These are phyloP conservation scores for Celastrina argiolus DNA, from an alignment of 2,888 invertebrate species.

Conservation along the genomic window DNA sequence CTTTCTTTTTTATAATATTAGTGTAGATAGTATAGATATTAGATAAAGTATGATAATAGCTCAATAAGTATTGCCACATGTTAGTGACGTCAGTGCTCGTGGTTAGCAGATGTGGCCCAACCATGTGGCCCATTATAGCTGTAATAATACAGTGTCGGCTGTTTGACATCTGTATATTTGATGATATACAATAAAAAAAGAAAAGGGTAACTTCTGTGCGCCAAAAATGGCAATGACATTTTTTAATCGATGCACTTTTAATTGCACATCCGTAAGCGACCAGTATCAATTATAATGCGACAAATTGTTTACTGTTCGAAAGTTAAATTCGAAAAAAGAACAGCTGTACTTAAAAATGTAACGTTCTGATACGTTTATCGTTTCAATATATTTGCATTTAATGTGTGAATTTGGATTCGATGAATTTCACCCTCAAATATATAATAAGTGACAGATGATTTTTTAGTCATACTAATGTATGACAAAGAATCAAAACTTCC, in stretches of 20 bases:
- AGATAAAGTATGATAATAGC: slow-evolving; percentile 25
- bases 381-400: neutral
- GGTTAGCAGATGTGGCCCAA: slow-evolving; percentile 59
- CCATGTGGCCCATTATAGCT: slow-evolving; percentile 47
- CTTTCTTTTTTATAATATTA: too few species aligned
- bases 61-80: slow-evolving; percentile 58
- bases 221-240: slow-evolving; percentile 20
- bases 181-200: slow-evolving; percentile 29
- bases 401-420: too few species aligned
- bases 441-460: too few species aligned
- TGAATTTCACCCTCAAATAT: too few species aligned
- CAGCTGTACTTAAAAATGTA: neutral
- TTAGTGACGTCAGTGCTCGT: slow-evolving; percentile 59
- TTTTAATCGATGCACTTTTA: slow-evolving; percentile 20
- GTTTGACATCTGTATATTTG: slow-evolving; percentile 63
- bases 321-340: slow-evolving; percentile 2
- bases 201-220: slow-evolving; percentile 34
- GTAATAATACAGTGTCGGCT: slow-evolving; percentile 45
- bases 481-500: too few species aligned
- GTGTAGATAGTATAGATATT: too few species aligned
- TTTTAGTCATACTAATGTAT: too few species aligned
- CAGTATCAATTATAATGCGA: slow-evolving; percentile 3
- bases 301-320: slow-evolving; percentile 16
- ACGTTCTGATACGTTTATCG: neutral
- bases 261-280: slow-evolving; percentile 5